Evolutionary conservation across 2,888 invertebrate species (phyloP), one percentile per base, ranked within the genome.

Genomic region (Sipunculus nudus): DNA sequence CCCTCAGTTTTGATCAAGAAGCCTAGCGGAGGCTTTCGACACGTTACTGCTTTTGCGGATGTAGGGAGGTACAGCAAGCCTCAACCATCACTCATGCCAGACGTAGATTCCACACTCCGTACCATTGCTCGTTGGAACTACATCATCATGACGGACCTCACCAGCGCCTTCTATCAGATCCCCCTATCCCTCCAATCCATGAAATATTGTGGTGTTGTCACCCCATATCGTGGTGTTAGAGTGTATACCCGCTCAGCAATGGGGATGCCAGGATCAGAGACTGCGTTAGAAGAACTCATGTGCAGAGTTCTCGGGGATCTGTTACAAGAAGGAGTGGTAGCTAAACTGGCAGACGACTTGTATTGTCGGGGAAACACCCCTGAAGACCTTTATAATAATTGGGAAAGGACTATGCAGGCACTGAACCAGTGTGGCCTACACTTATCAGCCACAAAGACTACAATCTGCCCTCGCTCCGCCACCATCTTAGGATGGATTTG

Each of bases 21-120:
- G 23, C n/a, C 3, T 29, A 8, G n/a, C 23, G 49, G 49, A 31
- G 29, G 49, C 25, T 4, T 31, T 2, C 70, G 73, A 39, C 72
- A 74, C 29, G 31, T 73, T 8, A 73, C 69, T 46, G 72, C 71
- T 0, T 67, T 67, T 4, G 73, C 72, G 41, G 57, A 73, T 4
- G 64, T 73, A 1, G 69, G 65, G 2, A 26, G 67, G 4, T 72
- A 72, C 54, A 69, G 65, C 28, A 70, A 67, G 46, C 69, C 70
- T 0, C 67, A 64, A 49, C 61, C 67, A 2, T 59, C 61, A 3
- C 49, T 61, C 8, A 48, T 60, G 46, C 53, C 52, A 19, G 43
- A 62, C 45, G 19, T 59, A 38, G 48, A 65, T 46, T 23, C 40
- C 2, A 65, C 67, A 21, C 38, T 64, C 4, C 61, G 67, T 2